Evolutionary conservation across 1,140 invertebrate genomes (phyloP).

Genomic region (Lineus longissimus): DNA sequence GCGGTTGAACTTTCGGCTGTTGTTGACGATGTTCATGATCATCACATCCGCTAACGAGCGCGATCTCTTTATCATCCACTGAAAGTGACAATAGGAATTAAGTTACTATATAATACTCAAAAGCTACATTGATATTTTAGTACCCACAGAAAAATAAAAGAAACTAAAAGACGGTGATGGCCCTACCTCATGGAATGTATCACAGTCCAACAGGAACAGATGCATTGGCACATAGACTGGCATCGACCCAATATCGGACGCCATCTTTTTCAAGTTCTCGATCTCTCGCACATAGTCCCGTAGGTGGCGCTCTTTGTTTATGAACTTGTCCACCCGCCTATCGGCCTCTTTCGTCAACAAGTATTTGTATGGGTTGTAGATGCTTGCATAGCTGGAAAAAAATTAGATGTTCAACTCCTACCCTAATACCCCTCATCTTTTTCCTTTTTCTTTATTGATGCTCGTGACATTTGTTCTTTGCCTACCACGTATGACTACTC

Average conservation of each 20-base stretch:
- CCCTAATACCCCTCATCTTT: not conserved
- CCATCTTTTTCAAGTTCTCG: conserved; percentile 64
- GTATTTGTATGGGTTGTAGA: conserved; percentile 67
- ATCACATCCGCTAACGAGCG: conserved; percentile 33
- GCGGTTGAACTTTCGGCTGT: conserved; percentile 44
- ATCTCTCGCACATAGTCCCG: conserved; percentile 59
- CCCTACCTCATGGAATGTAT: conserved; percentile 47
- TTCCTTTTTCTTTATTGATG: too few species aligned
- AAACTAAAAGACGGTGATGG: not conserved
- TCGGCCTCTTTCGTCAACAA: conserved; percentile 67
- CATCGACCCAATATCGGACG: conserved; percentile 71
- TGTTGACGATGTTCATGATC: conserved; percentile 43
- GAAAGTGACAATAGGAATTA: conserved; percentile 16
- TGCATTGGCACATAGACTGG: conserved; percentile 72
- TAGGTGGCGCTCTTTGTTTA: conserved; percentile 53
- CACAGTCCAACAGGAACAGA: conserved; percentile 63
- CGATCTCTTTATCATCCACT: conserved; percentile 47
- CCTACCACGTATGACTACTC: too few species aligned
- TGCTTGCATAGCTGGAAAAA: conserved; percentile 53
- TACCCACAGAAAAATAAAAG: not conserved
- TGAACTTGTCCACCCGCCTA: conserved; percentile 64
- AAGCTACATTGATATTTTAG: not conserved
- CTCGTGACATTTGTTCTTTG: too few species aligned
- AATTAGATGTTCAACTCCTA: too few species aligned
- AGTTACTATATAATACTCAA: too few species aligned